These are phyloP conservation scores for Dromiciops gliroides DNA, from an alignment of 2,113 vertebrate species.

Conservation along the genomic window DNA sequence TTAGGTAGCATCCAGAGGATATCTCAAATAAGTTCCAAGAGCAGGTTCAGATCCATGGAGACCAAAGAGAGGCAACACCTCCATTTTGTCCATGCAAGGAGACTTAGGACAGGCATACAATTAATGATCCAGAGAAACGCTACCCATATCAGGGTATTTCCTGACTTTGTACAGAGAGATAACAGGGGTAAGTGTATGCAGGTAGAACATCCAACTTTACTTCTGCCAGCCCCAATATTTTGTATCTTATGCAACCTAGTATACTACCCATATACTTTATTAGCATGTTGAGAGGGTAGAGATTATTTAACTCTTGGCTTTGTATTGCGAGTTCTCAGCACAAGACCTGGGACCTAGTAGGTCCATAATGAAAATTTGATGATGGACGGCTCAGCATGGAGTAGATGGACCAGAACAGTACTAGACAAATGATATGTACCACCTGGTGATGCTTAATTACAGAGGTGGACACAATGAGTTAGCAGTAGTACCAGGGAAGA, in stretches of 20 bases:
- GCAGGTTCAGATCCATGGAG: neutral
- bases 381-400: neutral
- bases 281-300: neutral
- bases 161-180: neutral
- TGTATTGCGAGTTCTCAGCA: neutral
- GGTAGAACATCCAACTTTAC: conserved; percentile 7
- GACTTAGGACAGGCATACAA: conserved; percentile 17
- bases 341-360: neutral
- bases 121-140: conserved; percentile 30
- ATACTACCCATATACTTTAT: neutral
- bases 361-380: neutral
- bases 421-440: neutral
- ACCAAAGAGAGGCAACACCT: neutral
- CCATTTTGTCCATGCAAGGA: neutral
- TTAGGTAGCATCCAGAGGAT: neutral
- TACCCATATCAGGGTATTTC: conserved; percentile 43
- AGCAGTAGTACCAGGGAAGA: neutral
- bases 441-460: neutral
- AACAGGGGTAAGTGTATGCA: conserved; percentile 11
- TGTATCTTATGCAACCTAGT: neutral
- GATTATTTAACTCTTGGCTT: neutral
- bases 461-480: neutral
- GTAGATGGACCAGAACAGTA: neutral
- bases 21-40: neutral
- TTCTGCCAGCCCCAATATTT: conserved; percentile 1